Conservation (phyloP, 2,888 invertebrate species). For the Drosophila rellima region DNA sequence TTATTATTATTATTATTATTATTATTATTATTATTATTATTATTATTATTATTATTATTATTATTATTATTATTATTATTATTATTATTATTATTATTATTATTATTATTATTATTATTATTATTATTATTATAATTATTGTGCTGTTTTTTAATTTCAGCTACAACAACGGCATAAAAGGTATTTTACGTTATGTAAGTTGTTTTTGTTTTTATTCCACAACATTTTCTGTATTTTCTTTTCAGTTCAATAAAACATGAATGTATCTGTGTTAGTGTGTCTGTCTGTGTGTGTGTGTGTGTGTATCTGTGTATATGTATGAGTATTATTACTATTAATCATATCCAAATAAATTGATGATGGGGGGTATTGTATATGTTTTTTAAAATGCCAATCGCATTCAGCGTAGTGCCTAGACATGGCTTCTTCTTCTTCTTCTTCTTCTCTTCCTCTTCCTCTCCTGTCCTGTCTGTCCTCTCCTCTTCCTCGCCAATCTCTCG, state of each 20-base stretch:
- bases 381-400: constrained; percentile 75
- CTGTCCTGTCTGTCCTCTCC: not conserved
- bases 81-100: constrained; percentile 17
- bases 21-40: constrained; percentile 26
- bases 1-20: constrained; percentile 23
- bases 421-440: constrained; percentile 7
- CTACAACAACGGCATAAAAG: constrained; percentile 36
- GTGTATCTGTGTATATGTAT: constrained; percentile 21
- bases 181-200: constrained; percentile 21
- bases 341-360: constrained; percentile 49
- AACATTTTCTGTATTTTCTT: constrained; percentile 9
- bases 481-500: constrained; percentile 21
- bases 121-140: constrained; percentile 26
- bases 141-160: constrained; percentile 25
- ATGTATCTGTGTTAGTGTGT: constrained; percentile 8
- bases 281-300: constrained; percentile 6
- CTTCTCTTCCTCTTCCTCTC: not conserved
- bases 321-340: constrained; percentile 42
- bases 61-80: constrained; percentile 16
- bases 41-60: constrained; percentile 21
- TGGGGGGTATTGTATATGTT: constrained; percentile 39
- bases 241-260: constrained; percentile 32
- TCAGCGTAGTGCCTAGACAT: constrained; percentile 35
- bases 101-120: constrained; percentile 16
- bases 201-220: constrained; percentile 10